These are phyloP conservation scores for Hiodon alosoides DNA, from an alignment of 2,113 vertebrate species.

Conservation along the genomic window DNA sequence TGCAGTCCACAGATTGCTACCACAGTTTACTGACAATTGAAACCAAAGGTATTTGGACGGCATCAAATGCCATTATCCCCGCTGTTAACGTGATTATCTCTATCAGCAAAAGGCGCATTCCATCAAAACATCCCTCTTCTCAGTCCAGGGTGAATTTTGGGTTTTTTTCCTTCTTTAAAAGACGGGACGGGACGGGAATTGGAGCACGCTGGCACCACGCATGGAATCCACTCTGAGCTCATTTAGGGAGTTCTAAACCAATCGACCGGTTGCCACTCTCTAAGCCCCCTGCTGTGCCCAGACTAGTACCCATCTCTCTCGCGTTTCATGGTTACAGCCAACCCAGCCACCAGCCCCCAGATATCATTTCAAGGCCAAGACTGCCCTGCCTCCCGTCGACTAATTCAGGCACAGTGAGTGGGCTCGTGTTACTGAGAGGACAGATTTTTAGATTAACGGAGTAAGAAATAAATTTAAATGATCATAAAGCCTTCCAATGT, in stretches of 20 bases:
- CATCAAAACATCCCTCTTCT: background rate
- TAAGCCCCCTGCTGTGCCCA: too few relatives aligned
- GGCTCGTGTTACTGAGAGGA: background rate
- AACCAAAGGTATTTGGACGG: too few relatives aligned
- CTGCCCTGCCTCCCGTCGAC: background rate
- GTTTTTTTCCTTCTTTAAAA: background rate
- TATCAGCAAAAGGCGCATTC: background rate
- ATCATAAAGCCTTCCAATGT: slow-evolving; percentile 10
- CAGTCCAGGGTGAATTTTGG: too few relatives aligned
- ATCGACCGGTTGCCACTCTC: too few relatives aligned
- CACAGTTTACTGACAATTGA: too few relatives aligned
- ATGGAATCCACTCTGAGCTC: slow-evolving; percentile 11
- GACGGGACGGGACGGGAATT: background rate
- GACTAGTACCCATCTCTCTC: background rate
- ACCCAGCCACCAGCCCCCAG: background rate
- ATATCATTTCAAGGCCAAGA: background rate
- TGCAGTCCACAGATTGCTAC: too few relatives aligned
- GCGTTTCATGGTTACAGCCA: background rate
- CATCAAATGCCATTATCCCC: too few relatives aligned
- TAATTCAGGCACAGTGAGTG: background rate
- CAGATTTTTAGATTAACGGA: background rate
- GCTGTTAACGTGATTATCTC: background rate
- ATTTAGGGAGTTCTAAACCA: slow-evolving; percentile 20
- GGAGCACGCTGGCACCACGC: slow-evolving; percentile 27
- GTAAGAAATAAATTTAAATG: background rate